phyloP scores from a whole-genome alignment of 2,797 vertebrate species.

The Trichosurus vulpecula region DNA sequence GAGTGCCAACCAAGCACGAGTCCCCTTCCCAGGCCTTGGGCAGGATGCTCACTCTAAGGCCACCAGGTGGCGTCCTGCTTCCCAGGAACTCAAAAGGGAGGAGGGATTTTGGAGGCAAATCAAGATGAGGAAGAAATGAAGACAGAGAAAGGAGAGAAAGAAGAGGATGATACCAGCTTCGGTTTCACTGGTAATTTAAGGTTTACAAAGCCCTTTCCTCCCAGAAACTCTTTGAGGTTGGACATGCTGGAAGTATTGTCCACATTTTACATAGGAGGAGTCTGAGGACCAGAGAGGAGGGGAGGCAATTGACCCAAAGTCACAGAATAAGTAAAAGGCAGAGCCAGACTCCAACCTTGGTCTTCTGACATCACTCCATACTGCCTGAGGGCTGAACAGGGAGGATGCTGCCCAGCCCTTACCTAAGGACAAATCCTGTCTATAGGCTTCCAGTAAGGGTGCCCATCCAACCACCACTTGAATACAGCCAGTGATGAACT shows the following conservation, averaged over 20 bases:
- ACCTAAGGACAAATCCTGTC: background rate
- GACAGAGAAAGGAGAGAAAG: background rate
- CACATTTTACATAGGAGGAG: background rate
- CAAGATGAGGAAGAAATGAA: background rate
- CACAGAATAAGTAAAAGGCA: background rate
- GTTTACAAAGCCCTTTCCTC: background rate
- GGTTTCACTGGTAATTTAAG: background rate
- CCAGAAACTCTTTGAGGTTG: background rate
- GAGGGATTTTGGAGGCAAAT: background rate
- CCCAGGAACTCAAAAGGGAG: background rate
- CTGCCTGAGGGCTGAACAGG: background rate
- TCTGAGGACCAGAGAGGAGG: background rate
- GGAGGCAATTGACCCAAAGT: background rate
- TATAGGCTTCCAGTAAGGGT: background rate
- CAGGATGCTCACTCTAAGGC: background rate
- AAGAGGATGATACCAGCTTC: background rate
- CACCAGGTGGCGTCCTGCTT: background rate
- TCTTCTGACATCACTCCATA: background rate
- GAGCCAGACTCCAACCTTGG: background rate
- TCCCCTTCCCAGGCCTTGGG: background rate
- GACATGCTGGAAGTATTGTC: background rate
- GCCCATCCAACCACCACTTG: background rate
- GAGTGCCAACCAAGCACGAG: background rate
- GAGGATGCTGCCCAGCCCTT: background rate
- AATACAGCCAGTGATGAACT: background rate